phyloP scores from a whole-genome alignment of 2,113 vertebrate species.

The Orientallactaga bullata region DNA sequence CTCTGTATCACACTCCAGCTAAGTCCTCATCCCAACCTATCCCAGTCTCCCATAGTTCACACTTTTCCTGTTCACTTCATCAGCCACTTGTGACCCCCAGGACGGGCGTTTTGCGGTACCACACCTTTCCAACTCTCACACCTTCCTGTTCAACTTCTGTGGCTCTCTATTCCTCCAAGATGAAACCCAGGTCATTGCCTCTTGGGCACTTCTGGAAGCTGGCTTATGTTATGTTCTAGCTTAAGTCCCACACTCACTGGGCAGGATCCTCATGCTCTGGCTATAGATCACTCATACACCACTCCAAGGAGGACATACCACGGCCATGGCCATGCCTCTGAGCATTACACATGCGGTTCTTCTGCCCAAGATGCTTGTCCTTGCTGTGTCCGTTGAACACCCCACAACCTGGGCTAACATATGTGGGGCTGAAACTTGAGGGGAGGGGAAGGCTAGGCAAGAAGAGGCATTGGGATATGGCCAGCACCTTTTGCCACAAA shows the following conservation, averaged over 20 bases:
- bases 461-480: not conserved
- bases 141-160: not conserved
- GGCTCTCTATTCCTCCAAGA: not conserved
- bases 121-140: not conserved
- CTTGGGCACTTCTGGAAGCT: not conserved
- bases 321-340: not conserved
- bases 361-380: not conserved
- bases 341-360: not conserved
- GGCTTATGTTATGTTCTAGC: not conserved
- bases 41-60: not conserved
- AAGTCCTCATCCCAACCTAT: not conserved
- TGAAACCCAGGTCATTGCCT: not conserved
- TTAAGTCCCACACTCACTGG: not conserved
- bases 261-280: not conserved
- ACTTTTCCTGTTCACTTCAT: no score
- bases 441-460: not conserved
- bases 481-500: not conserved
- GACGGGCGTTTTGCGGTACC: not conserved
- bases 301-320: not conserved
- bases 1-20: not conserved
- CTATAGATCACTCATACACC: not conserved
- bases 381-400: not conserved
- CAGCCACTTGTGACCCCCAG: rapidly evolving
- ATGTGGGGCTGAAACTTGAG: not conserved
- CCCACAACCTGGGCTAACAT: not conserved